phyloP scores from a whole-genome alignment of 30 jellyfish, hydroid and myxozoan genomes.

The Turritopsis dohrnii region DNA sequence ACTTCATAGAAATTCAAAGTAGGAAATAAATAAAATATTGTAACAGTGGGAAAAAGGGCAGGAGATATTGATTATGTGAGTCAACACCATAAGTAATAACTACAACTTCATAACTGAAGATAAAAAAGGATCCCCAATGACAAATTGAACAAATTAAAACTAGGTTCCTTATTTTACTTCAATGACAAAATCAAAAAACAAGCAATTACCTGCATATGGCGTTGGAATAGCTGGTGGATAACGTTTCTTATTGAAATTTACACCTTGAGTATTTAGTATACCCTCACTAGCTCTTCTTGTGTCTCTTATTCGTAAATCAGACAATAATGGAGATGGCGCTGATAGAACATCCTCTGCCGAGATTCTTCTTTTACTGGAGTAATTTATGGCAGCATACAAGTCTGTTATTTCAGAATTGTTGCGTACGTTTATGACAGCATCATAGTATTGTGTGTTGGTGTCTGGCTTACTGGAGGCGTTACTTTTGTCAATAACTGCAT shows the following conservation, averaged over 20 bases:
- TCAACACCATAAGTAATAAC: too few species aligned
- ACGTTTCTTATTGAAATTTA: not conserved
- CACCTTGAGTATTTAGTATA: not conserved
- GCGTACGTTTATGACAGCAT: constrained; percentile 5
- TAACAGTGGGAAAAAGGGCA: too few species aligned
- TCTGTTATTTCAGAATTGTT: not conserved
- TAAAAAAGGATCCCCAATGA: too few species aligned
- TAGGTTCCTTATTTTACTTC: too few species aligned
- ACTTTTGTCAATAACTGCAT: constrained; percentile 27
- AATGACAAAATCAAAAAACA: too few species aligned
- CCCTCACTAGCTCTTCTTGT: constrained; percentile 1
- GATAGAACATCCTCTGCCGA: constrained; percentile 14
- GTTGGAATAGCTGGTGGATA: constrained; percentile 5
- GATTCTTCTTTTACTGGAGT: not conserved
- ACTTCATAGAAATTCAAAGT: too few species aligned
- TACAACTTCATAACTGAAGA: too few species aligned
- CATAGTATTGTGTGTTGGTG: not conserved
- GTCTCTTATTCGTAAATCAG: constrained; percentile 6
- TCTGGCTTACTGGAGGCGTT: not conserved
- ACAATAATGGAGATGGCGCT: not conserved
- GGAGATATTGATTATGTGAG: too few species aligned
- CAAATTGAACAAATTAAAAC: too few species aligned
- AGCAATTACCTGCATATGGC: not conserved
- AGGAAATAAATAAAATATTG: too few species aligned
- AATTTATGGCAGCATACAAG: constrained; percentile 7